These are phyloP conservation scores for Aspidiotus destructor DNA, from an alignment of 2,888 invertebrate genomes.

Conservation along the genomic window DNA sequence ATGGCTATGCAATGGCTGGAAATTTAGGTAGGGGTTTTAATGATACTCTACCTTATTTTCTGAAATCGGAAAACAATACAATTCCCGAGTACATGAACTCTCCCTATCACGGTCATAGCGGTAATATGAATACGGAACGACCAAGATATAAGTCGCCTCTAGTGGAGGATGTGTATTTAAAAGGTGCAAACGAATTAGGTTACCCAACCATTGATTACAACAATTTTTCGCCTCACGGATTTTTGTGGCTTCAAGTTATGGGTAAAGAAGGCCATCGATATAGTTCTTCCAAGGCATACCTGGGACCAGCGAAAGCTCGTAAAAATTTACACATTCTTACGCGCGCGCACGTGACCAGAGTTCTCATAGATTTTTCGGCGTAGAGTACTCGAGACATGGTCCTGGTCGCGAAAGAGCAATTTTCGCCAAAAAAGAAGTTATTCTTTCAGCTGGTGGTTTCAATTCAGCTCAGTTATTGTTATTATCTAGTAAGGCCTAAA, in stretches of 20 bases:
- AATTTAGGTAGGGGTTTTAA: constrained; percentile 44
- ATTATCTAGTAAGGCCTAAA: constrained; percentile 55
- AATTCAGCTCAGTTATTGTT: constrained; percentile 65
- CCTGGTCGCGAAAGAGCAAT: constrained; percentile 39
- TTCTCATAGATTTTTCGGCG: constrained; percentile 44
- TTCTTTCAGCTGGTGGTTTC: constrained; percentile 63
- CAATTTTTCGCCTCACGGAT: constrained; percentile 37
- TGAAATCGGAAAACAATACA: constrained; percentile 39
- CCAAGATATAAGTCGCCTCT: constrained; percentile 55
- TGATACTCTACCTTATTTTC: constrained; percentile 41
- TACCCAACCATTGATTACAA: constrained; percentile 47
- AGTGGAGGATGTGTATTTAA: constrained; percentile 53
- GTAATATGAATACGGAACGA: constrained; percentile 59
- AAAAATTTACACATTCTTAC: constrained; percentile 41
- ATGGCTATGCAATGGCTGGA: constrained; percentile 38
- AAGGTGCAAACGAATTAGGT: constrained; percentile 56
- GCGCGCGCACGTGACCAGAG: constrained; percentile 38
- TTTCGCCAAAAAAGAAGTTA: constrained; percentile 49
- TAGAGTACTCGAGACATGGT: constrained; percentile 43
- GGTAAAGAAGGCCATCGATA: constrained; percentile 32
- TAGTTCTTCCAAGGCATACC: constrained; percentile 51
- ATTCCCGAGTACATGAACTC: constrained; percentile 37
- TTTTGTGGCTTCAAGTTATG: constrained; percentile 35
- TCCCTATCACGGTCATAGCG: constrained; percentile 54
- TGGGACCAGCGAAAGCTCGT: constrained; percentile 43